Conservation (phyloP, 2,113 vertebrate genomes). For the Poicephalus meyeri region DNA sequence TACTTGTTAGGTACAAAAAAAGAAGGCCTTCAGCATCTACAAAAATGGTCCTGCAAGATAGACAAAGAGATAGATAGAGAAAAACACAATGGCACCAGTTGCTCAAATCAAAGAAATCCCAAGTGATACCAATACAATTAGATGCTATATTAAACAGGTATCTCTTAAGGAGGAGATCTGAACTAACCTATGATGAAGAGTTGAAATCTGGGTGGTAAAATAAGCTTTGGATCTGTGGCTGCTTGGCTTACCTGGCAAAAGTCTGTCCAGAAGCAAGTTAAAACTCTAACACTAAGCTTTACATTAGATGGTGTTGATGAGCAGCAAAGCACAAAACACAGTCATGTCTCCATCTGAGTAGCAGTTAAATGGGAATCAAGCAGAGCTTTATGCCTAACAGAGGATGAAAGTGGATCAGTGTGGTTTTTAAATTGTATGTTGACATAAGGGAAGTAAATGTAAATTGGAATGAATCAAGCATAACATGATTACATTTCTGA, state of each 20-base stretch:
- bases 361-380: slow-evolving; percentile 47
- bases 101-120: slow-evolving; percentile 4
- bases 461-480: slow-evolving; percentile 28
- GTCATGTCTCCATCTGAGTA: background rate
- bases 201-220: background rate
- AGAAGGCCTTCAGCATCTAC: background rate
- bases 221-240: background rate
- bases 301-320: background rate
- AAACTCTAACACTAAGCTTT: slow-evolving; percentile 1
- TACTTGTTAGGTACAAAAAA: background rate
- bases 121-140: background rate
- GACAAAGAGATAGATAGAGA: background rate
- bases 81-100: background rate
- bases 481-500: background rate
- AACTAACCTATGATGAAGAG: slow-evolving; percentile 4
- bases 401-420: slow-evolving; percentile 36
- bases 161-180: background rate
- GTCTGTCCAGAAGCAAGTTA: background rate
- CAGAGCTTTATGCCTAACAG: slow-evolving; percentile 34
- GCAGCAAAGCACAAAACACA: background rate
- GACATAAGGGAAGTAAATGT: slow-evolving; percentile 33
- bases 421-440: background rate
- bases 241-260: background rate
- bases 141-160: slow-evolving; percentile 21
- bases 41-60: background rate